Evolutionary conservation across 1,140 invertebrate genomes (phyloP).

Genomic region (Atta cephalotes): DNA sequence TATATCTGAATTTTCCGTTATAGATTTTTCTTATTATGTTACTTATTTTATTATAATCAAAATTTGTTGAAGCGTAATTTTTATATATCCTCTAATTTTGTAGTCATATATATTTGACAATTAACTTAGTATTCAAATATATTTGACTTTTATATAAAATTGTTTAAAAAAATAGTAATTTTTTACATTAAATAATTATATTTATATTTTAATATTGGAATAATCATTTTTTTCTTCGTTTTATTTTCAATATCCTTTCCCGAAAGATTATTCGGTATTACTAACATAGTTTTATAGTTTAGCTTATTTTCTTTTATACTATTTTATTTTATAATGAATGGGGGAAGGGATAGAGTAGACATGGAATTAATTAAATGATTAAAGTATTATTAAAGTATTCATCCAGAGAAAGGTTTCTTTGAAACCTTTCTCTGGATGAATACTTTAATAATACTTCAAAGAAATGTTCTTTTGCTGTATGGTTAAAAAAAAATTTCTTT

Average conservation of each 20-base stretch:
- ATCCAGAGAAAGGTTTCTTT: too few species aligned
- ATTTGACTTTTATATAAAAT: conserved; percentile 3
- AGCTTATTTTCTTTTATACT: not conserved
- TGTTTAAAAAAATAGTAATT: not conserved
- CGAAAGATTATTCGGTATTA: not conserved
- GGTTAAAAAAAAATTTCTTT: too few species aligned
- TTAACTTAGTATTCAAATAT: not conserved
- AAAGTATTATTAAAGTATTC: not conserved
- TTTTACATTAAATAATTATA: not conserved
- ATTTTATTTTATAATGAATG: conserved; percentile 14
- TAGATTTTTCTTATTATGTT: not conserved
- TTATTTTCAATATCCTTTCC: not conserved
- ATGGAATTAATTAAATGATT: not conserved
- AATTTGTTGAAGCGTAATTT: not conserved
- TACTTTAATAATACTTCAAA: too few species aligned
- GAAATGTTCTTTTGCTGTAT: too few species aligned
- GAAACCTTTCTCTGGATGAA: too few species aligned
- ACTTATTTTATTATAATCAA: not conserved
- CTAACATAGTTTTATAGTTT: conserved; percentile 7
- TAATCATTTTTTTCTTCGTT: not conserved
- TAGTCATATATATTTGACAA: not conserved
- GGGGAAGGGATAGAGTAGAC: too few species aligned
- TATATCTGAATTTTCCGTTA: not conserved
- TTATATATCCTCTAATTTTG: not conserved
- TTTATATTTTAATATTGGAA: not conserved